Evolutionary conservation across 2,888 invertebrate species (phyloP).

Genomic region (Andrena dorsata): DNA sequence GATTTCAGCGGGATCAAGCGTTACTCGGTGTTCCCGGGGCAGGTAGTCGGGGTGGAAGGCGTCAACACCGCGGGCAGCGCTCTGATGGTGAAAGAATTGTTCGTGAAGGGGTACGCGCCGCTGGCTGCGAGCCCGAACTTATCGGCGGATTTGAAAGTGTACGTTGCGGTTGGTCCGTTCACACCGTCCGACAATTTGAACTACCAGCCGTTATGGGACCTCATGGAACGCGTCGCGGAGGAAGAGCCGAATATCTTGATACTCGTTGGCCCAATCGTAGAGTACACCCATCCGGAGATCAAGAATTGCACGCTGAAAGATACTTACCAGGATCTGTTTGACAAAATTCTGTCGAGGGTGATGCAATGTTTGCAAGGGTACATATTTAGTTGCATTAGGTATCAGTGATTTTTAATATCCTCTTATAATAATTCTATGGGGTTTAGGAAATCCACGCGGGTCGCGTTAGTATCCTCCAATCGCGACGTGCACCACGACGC

Average conservation of each 20-base stretch:
- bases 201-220: conserved; percentile 93
- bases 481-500: conserved; percentile 92
- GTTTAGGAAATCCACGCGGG: conserved; percentile 88
- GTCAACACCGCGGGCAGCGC: conserved; percentile 90
- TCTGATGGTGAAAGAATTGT: conserved; percentile 89
- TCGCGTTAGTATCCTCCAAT: conserved; percentile 91
- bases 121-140: conserved; percentile 84
- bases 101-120: conserved; percentile 86
- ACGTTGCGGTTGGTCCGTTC: conserved; percentile 94
- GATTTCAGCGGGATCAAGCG: conserved; percentile 86
- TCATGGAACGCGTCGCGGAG: conserved; percentile 89
- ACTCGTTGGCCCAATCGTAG: conserved; percentile 94
- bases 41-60: conserved; percentile 91
- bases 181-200: conserved; percentile 91
- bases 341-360: conserved; percentile 89
- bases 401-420: too few species aligned
- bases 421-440: conserved; percentile 71
- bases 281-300: conserved; percentile 89
- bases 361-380: conserved; percentile 89
- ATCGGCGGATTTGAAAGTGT: conserved; percentile 85
- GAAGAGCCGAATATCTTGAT: conserved; percentile 92
- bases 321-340: conserved; percentile 91
- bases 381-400: conserved; percentile 41
- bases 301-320: conserved; percentile 88
- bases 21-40: conserved; percentile 92